These are phyloP conservation scores for Oxycera nigricornis DNA, from an alignment of 2,888 invertebrate species.

Conservation along the genomic window DNA sequence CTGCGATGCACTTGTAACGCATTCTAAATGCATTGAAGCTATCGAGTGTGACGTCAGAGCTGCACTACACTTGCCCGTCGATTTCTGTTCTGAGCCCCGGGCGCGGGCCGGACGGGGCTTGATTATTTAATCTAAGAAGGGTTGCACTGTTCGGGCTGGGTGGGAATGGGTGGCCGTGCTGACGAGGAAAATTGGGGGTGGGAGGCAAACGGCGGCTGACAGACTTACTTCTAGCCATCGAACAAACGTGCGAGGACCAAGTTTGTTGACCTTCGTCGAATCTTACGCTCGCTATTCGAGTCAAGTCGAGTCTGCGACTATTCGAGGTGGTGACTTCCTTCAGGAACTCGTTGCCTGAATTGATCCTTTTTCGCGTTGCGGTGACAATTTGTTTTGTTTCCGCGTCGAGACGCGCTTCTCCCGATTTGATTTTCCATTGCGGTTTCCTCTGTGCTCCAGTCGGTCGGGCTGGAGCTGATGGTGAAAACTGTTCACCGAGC, in stretches of 20 bases:
- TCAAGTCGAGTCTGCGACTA: neutral
- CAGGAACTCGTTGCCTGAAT: neutral
- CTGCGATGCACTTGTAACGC: constrained; percentile 4
- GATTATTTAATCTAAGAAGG: constrained; percentile 5
- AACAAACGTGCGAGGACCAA: constrained; percentile 18
- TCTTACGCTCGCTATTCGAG: neutral
- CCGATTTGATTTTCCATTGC: neutral
- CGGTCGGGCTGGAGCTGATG: neutral
- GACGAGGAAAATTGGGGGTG: neutral
- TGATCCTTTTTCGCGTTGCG: neutral
- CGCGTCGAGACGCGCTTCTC: neutral
- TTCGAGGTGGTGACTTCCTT: neutral
- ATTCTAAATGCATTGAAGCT: neutral
- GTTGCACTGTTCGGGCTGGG: neutral
- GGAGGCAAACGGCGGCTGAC: neutral
- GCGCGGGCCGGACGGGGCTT: neutral
- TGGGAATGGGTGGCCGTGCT: neutral
- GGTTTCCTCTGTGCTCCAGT: neutral
- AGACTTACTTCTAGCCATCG: neutral
- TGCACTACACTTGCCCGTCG: constrained; percentile 13
- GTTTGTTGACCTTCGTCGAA: constrained; percentile 20
- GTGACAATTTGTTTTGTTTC: neutral
- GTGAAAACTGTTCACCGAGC: neutral
- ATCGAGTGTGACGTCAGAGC: neutral
- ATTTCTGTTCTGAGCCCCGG: neutral